Base-by-base conservation (phyloP, 1,140 invertebrate genomes). In the Apolygus lucorum region DNA sequence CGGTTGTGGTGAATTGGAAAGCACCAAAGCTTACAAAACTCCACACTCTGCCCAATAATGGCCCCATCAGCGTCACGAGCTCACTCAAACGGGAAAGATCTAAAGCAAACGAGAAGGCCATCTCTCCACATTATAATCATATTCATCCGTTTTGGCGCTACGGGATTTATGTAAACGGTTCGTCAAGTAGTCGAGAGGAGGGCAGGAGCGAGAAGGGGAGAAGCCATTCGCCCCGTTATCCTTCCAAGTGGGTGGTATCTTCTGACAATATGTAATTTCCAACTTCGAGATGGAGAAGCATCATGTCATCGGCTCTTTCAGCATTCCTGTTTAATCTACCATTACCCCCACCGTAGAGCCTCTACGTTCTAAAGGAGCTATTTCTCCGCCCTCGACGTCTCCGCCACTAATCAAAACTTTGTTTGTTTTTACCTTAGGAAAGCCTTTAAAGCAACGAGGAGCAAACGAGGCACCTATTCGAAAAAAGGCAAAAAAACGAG, bases 231-330 rank as follows among this genome's bases (percentile, higher is more conserved):
- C 64, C 28, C 64, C 64, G 64, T 66, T 66, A 66, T 66, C 29
- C 64, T 66, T 34, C 64, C 27, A 66, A 66, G 64, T 66, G 64
- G 64, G 64, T 66, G 64, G 64, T 66, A 66, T 66, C 29, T 64
- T 66, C 64, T 66, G 64, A 66, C 64, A 66, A 66, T 66, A 66
- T 66, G 64, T 66, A 66, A 66, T 66, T 66, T 66, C 64, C 64
- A 66, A 66, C 26, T 29, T 11, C 26, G 26, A 17, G 54, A 17
- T 8, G 54, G n/a, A 42, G 64, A 28, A 66, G 29, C 64, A 66
- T 66, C 64, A 66, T 66, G 64, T 66, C 64, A 66, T 66, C 64
- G 64, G n/a, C 64, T 66, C 14, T 63, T 66, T 66, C 64, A 66
- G 28, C 27, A 66, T 66, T 66, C 64, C 64, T 66, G n/a, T 28